Evolutionary conservation across 2,797 vertebrate genomes (phyloP).

Genomic region (Spea hammondii): DNA sequence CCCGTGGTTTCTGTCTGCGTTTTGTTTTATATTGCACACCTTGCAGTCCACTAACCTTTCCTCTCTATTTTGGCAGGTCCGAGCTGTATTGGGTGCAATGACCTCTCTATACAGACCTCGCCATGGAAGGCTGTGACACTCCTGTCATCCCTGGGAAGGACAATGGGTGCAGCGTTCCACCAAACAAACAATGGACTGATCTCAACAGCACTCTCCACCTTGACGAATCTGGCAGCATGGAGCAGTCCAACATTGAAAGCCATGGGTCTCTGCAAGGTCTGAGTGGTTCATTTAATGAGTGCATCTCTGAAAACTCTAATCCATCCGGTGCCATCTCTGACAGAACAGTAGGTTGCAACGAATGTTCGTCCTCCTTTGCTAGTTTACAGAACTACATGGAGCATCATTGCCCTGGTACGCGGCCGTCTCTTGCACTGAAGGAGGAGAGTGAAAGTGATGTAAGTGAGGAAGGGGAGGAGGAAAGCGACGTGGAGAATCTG

Average conservation of each 20-base stretch:
- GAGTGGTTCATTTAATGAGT: slow-evolving; percentile 71
- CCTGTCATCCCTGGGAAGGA: slow-evolving; percentile 98
- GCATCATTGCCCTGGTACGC: slow-evolving; percentile 87
- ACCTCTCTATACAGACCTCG: slow-evolving; percentile 95
- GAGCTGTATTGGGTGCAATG: slow-evolving; percentile 90
- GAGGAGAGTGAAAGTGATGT: slow-evolving; percentile 91
- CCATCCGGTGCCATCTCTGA: slow-evolving; percentile 60
- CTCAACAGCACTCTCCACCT: slow-evolving; percentile 84
- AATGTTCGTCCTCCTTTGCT: slow-evolving; percentile 72
- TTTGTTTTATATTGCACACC: background rate
- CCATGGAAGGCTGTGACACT: slow-evolving; percentile 99
- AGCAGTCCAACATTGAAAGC: slow-evolving; percentile 68
- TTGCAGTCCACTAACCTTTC: background rate
- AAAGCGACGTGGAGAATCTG: slow-evolving; percentile 96
- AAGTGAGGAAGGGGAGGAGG: slow-evolving; percentile 87
- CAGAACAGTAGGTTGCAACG: slow-evolving; percentile 74
- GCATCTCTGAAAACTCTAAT: slow-evolving; percentile 61
- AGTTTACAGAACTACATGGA: slow-evolving; percentile 91
- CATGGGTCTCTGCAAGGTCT: slow-evolving; percentile 71
- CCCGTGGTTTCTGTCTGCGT: no score
- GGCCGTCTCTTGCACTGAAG: slow-evolving; percentile 71
- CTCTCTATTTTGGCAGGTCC: slow-evolving; percentile 72
- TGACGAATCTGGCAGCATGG: slow-evolving; percentile 70
- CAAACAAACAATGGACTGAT: slow-evolving; percentile 84
- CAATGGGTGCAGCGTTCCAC: slow-evolving; percentile 92